Conservation (phyloP, 2,797 vertebrate species). For the Lacerta bilineata region DNA sequence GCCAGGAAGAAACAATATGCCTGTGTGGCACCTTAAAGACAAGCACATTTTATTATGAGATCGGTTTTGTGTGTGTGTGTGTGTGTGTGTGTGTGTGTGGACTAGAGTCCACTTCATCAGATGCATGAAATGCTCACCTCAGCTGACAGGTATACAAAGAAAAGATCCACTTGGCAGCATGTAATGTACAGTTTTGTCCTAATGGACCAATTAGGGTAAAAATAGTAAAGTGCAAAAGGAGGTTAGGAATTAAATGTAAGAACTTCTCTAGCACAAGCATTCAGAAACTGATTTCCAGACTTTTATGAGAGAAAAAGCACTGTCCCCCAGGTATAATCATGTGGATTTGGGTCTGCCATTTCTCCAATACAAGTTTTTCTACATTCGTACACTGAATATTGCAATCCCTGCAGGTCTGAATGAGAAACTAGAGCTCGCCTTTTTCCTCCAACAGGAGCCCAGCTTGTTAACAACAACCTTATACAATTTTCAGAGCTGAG, state of each 20-base stretch:
- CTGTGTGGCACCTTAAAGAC: background rate
- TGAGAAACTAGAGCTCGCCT: background rate
- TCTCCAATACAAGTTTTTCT: background rate
- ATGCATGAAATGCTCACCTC: background rate
- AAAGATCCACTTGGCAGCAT: background rate
- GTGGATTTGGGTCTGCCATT: background rate
- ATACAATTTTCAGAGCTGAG: background rate
- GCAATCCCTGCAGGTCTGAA: background rate
- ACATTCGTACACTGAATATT: background rate
- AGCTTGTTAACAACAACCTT: constrained; percentile 14
- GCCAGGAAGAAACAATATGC: background rate
- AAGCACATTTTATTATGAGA: background rate
- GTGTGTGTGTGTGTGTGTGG: background rate
- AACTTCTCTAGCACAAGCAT: background rate
- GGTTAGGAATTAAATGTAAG: background rate
- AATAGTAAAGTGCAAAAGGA: constrained; percentile 2
- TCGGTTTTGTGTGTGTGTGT: too few relatives aligned
- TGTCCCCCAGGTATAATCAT: background rate
- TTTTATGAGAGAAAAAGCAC: background rate
- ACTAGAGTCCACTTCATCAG: background rate
- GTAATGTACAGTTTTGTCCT: background rate
- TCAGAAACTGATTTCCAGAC: background rate
- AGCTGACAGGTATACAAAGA: background rate
- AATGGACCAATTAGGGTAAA: constrained; percentile 3
- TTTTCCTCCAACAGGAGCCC: background rate